These are phyloP conservation scores for Masnerella sp. DNA, from an alignment of 2,888 invertebrate genomes.

Conservation along the genomic window DNA sequence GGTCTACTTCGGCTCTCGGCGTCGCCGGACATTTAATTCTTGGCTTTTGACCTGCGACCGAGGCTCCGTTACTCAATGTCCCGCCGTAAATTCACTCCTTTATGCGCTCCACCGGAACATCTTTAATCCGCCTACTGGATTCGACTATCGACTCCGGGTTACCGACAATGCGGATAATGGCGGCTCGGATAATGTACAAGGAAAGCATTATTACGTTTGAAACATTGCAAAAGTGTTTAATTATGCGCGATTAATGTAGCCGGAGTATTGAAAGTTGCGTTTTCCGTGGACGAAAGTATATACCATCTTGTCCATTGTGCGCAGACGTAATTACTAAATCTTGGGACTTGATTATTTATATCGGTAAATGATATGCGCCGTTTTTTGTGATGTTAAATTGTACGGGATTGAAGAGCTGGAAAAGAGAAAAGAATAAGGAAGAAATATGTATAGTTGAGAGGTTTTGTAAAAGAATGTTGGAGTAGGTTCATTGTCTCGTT, in stretches of 20 bases:
- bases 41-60: constrained; percentile 63
- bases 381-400: too few species aligned
- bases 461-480: too few species aligned
- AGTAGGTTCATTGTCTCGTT: too few species aligned
- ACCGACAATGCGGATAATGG: constrained; percentile 44
- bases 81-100: constrained; percentile 47
- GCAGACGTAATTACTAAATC: too few species aligned
- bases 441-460: too few species aligned
- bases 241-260: neutral
- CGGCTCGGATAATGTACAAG: constrained; percentile 38
- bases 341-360: too few species aligned
- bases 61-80: constrained; percentile 65
- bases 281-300: too few species aligned
- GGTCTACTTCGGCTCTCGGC: constrained; percentile 44
- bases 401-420: too few species aligned
- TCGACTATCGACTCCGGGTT: constrained; percentile 37
- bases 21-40: constrained; percentile 64
- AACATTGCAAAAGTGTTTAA: constrained; percentile 7
- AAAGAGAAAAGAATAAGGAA: too few species aligned
- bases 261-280: too few species aligned
- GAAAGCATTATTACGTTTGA: constrained; percentile 25
- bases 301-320: neutral
- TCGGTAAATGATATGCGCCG: too few species aligned
- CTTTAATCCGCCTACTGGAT: constrained; percentile 58
- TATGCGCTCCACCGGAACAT: constrained; percentile 52